A percentile compares a stretch with the other conserved stretches of the same genome.
Conservation (phyloP, 2,888 invertebrate species). For the Caenorhabditis zanzibari region DNA sequence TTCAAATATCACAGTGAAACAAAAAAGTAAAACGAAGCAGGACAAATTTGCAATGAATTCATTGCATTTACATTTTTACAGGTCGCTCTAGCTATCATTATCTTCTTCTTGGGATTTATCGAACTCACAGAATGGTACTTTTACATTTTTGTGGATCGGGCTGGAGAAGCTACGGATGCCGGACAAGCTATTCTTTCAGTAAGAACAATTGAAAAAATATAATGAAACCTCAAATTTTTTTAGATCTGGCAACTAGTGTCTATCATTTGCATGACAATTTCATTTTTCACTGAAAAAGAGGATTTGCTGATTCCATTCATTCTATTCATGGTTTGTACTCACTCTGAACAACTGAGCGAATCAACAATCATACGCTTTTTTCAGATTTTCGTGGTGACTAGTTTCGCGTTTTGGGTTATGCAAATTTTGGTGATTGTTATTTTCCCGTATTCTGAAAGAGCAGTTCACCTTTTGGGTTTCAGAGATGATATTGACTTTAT, state of each 20-base stretch:
- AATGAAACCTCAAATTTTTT: background rate
- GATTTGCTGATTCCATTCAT: slow-evolving; percentile 64
- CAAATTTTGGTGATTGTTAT: slow-evolving; percentile 52
- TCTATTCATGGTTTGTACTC: slow-evolving; percentile 61
- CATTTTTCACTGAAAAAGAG: slow-evolving; percentile 61
- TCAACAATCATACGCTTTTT: background rate
- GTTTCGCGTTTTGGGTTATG: slow-evolving; percentile 59
- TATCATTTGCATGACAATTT: slow-evolving; percentile 52
- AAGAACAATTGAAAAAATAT: background rate
- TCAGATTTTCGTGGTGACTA: slow-evolving; percentile 64
- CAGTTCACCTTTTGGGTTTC: slow-evolving; percentile 49
- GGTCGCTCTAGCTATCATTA: slow-evolving; percentile 64
- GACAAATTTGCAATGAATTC: too few species aligned
- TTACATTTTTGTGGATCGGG: slow-evolving; percentile 60
- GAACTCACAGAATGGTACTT: slow-evolving; percentile 62
- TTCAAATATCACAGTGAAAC: background rate
- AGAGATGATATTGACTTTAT: slow-evolving; percentile 39
- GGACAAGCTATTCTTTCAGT: slow-evolving; percentile 50
- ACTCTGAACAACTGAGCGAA: background rate
- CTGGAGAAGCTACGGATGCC: slow-evolving; percentile 43
- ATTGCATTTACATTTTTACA: too few species aligned
- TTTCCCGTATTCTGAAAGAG: slow-evolving; percentile 61
- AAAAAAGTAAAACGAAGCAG: too few species aligned
- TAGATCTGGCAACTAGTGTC: slow-evolving; percentile 64
- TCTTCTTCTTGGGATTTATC: slow-evolving; percentile 51